Evolutionary conservation across 2,113 vertebrate genomes (phyloP), one percentile per base, ranked within the genome.

Genomic region (Pseudopipra pipra): DNA sequence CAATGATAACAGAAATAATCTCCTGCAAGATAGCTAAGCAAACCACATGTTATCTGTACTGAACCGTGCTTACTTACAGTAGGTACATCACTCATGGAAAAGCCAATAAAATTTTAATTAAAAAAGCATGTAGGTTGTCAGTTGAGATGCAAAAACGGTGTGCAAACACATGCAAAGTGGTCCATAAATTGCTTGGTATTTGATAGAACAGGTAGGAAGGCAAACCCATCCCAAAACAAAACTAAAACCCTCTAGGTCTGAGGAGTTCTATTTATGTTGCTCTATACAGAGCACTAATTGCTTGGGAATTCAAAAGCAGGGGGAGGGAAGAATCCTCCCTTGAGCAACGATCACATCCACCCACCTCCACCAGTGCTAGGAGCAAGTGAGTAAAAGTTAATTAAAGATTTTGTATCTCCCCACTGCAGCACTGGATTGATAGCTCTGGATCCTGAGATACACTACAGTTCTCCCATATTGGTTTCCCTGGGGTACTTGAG

Each of bases 1-100:
- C 91, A 96, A 73, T 80, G 97, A 97, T 97, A 97, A 97, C 96
- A 96, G 95, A 96, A 97, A 94, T 95, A 95, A 97, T 97, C 97
- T 97, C 81, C 63, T 90, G n/a, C 74, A 96, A 96, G 97, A 97
- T 97, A 97, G 67, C 94, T 96, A 97, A 97, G 96, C 93, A 97
- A 97, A 96, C 93, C 73, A 71, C 94, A 79, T 28, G 81, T 95
- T 97, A 97, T 96, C 97, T 92, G 66, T 91, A 79, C 92, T 63
- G 75, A 95, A 90, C 70, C 65, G 66, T 85, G 87, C 83, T 94
- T 87, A 82, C 95, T 97, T 96, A 89, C 63, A 90, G 90, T 81
- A 95, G 92, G 93, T 95, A 96, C 89, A 94, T 93, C 83, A 89
- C 95, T 95, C 96, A 93, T 89, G 70, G 96, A 91, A 96, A 97